phyloP scores from a whole-genome alignment of 2,888 invertebrate genomes.

The Acanthosepion lycidas region DNA sequence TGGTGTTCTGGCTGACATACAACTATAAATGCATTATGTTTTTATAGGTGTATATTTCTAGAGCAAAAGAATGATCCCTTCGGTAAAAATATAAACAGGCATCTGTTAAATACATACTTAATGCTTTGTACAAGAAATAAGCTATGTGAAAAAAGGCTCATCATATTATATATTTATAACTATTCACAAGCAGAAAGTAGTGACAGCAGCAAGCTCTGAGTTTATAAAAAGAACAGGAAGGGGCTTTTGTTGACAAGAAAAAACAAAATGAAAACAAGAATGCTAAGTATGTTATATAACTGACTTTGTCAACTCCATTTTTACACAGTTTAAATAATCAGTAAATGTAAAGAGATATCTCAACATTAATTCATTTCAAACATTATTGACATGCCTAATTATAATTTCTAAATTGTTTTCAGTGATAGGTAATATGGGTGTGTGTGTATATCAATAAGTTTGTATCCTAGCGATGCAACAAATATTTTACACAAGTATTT shows the following conservation, averaged over 20 bases:
- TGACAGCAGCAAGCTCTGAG: neutral
- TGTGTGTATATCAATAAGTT: too few species aligned
- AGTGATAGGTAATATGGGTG: rapidly evolving
- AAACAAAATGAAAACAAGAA: neutral
- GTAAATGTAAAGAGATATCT: too few species aligned
- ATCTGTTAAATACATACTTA: neutral
- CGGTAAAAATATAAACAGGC: neutral
- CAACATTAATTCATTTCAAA: too few species aligned
- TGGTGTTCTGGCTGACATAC: neutral
- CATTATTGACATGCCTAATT: too few species aligned
- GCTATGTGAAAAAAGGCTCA: neutral
- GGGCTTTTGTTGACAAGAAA: neutral
- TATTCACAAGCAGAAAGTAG: neutral
- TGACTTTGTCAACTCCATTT: neutral
- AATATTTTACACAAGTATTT: too few species aligned
- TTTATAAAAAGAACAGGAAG: neutral
- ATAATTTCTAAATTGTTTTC: neutral
- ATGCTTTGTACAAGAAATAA: neutral
- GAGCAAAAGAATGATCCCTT: neutral
- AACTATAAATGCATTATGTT: neutral
- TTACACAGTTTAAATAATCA: too few species aligned
- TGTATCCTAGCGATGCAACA: too few species aligned
- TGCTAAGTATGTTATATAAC: neutral
- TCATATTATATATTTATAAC: neutral
- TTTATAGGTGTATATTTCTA: neutral